Evolutionary conservation across 2,113 vertebrate species (phyloP).

Genomic region (Chionodraco myersi): DNA sequence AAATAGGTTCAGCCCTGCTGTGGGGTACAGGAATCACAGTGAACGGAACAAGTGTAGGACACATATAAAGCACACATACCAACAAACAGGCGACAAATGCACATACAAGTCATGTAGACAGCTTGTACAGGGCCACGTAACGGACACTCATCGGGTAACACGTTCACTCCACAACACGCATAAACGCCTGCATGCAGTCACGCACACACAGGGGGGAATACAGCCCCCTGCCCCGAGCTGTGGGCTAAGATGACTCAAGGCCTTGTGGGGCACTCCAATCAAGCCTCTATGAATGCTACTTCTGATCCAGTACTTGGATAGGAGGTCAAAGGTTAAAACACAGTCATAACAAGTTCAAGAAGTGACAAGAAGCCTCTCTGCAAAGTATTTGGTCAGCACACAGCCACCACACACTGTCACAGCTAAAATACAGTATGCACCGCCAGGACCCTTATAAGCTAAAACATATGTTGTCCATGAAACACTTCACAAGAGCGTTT

Average conservation of each 20-base stretch:
- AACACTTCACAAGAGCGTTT: conserved; percentile 6
- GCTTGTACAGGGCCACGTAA: conserved; percentile 61
- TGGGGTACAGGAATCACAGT: conserved; percentile 87
- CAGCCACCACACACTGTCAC: conserved; percentile 52
- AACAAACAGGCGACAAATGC: conserved; percentile 77
- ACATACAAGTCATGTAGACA: conserved; percentile 76
- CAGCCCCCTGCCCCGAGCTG: conserved; percentile 59
- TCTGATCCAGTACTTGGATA: conserved; percentile 70
- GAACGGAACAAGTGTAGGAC: conserved; percentile 81
- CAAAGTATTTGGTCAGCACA: conserved; percentile 55
- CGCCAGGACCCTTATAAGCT: conserved; percentile 33
- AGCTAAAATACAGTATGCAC: conserved; percentile 32
- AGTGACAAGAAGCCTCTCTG: conserved; percentile 59
- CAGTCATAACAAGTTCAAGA: conserved; percentile 64
- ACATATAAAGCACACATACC: conserved; percentile 76
- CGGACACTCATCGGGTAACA: conserved; percentile 48
- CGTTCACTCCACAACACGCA: conserved; percentile 40
- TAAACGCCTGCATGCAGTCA: conserved; percentile 42
- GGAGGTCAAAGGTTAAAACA: conserved; percentile 71
- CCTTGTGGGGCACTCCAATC: conserved; percentile 65
- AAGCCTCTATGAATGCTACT: conserved; percentile 66
- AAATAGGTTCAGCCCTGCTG: conserved; percentile 86
- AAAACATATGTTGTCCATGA: conserved; percentile 26
- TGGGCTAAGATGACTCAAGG: conserved; percentile 74
- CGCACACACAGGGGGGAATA: conserved; percentile 47